Evolutionary conservation across 2,888 invertebrate genomes (phyloP).

Genomic region (Ennomos quercinarius): DNA sequence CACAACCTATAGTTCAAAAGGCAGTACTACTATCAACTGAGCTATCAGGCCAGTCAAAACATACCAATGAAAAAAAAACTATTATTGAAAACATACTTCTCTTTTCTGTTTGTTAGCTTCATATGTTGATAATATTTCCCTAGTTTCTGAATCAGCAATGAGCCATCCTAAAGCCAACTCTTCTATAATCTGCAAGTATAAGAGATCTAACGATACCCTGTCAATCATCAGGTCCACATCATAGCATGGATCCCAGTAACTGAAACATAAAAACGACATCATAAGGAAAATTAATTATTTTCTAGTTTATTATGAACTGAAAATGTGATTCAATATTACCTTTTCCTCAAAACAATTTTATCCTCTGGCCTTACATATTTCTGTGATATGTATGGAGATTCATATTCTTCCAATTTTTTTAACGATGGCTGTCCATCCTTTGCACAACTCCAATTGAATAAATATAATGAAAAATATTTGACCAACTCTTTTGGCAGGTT

Average conservation of each 20-base stretch:
- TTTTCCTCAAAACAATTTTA: constrained; percentile 94
- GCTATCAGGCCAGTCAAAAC: no score
- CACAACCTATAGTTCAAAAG: no score
- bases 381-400: constrained; percentile 97
- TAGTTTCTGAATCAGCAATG: constrained; percentile 88
- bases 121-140: constrained; percentile 88
- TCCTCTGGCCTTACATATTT: constrained; percentile 90
- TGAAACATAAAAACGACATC: constrained; percentile 62
- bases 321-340: constrained; percentile 73
- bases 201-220: constrained; percentile 92
- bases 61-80: no score
- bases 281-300: background rate
- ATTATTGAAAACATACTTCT: constrained; percentile 84
- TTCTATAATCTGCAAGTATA: constrained; percentile 94
- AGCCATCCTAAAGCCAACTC: constrained; percentile 96
- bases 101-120: constrained; percentile 92
- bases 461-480: constrained; percentile 95
- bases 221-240: constrained; percentile 94
- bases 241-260: constrained; percentile 95
- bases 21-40: no score
- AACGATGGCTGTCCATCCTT: constrained; percentile 90
- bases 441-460: constrained; percentile 92
- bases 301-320: no score
- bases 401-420: constrained; percentile 97
- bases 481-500: constrained; percentile 92